A percentile compares a stretch with the other conserved stretches of the same genome.
Evolutionary conservation across 2,113 vertebrate genomes (phyloP).

Genomic region (Pomatostomus ruficeps): DNA sequence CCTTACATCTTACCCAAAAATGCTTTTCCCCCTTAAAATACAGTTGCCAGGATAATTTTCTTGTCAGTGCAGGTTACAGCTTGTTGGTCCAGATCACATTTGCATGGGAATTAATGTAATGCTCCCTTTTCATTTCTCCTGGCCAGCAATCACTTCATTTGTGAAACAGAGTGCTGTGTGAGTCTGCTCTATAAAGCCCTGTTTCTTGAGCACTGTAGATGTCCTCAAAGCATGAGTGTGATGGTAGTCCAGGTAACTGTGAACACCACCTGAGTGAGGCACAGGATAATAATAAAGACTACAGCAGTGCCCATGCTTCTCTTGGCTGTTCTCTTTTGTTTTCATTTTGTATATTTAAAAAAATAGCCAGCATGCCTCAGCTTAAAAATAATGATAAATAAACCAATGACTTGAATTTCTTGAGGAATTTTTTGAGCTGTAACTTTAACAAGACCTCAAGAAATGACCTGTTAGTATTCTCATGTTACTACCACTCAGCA

Average conservation of each 20-base stretch:
- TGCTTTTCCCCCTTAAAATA: background rate
- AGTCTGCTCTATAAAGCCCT: conserved; percentile 34
- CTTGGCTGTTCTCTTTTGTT: background rate
- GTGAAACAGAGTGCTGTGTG: conserved; percentile 2
- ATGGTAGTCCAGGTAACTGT: conserved; percentile 5
- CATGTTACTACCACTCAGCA: background rate
- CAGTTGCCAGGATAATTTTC: conserved; percentile 1
- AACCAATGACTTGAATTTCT: background rate
- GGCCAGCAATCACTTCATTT: conserved; percentile 18
- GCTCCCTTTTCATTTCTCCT: conserved; percentile 42
- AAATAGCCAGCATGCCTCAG: background rate
- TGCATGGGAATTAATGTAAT: conserved; percentile 30
- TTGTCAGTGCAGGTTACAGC: background rate
- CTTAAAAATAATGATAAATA: background rate
- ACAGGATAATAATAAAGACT: conserved; percentile 5
- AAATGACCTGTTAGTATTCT: background rate
- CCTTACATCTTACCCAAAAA: background rate
- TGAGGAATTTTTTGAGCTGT: background rate
- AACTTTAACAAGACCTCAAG: background rate
- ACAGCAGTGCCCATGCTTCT: background rate
- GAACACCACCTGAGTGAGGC: conserved; percentile 5
- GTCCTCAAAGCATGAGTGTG: conserved; percentile 20
- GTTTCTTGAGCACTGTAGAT: conserved; percentile 28
- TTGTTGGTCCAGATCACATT: conserved; percentile 26
- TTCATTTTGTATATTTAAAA: background rate